These are phyloP conservation scores for Diploscapter pachys DNA, from an alignment of 1,140 invertebrate species.

Conservation along the genomic window DNA sequence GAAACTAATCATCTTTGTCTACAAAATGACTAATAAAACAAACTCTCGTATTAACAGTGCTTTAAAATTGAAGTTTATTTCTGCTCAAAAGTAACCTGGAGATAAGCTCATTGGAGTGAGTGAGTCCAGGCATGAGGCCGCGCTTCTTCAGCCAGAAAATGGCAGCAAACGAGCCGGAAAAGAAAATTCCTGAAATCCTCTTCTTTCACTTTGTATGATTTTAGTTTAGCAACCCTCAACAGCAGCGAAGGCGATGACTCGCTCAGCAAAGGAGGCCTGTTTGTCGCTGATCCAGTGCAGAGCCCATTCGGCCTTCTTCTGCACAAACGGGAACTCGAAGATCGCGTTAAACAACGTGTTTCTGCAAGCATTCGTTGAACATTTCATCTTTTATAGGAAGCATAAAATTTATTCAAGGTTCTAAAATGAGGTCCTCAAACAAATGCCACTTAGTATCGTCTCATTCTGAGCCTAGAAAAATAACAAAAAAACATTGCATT, in stretches of 20 bases:
- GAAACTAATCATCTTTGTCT: too few species aligned
- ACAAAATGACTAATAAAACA: too few species aligned
- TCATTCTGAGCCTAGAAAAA: background rate
- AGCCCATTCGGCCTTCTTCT: slow-evolving; percentile 97
- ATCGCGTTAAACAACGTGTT: slow-evolving; percentile 93
- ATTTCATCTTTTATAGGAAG: too few species aligned
- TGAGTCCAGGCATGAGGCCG: slow-evolving; percentile 95
- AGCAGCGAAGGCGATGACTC: slow-evolving; percentile 93
- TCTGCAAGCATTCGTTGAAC: slow-evolving; percentile 62
- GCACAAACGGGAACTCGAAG: slow-evolving; percentile 91
- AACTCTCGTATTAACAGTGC: too few species aligned
- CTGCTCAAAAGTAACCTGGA: slow-evolving; percentile 66
- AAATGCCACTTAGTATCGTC: too few species aligned
- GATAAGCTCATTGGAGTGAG: slow-evolving; percentile 98
- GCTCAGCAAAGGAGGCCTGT: slow-evolving; percentile 82
- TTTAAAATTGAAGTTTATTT: too few species aligned
- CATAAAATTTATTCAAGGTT: too few species aligned
- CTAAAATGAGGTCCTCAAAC: too few species aligned
- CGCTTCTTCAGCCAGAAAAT: slow-evolving; percentile 99
- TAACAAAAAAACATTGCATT: slow-evolving; percentile 42
- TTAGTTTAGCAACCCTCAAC: slow-evolving; percentile 71
- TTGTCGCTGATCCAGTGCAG: slow-evolving; percentile 80
- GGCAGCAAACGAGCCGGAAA: slow-evolving; percentile 88
- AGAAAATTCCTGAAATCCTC: slow-evolving; percentile 45
- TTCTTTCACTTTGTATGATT: too few species aligned